These are phyloP conservation scores for Bambusicola thoracicus DNA, from an alignment of 2,113 vertebrate genomes.

Conservation along the genomic window DNA sequence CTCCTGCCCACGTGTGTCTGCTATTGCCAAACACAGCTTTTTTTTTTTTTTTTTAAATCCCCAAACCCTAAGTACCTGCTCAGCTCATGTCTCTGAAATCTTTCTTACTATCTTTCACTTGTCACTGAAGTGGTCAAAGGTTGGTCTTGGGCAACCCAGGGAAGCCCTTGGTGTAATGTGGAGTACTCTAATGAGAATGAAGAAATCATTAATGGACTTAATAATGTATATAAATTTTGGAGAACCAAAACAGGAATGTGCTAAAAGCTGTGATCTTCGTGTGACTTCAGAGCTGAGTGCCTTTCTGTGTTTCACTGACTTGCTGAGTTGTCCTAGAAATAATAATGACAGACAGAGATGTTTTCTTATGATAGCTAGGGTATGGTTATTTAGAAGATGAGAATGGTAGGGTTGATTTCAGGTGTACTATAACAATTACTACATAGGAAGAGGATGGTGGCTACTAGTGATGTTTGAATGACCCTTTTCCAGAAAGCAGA, in stretches of 20 bases:
- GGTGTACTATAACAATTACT: not conserved
- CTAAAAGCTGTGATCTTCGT: not conserved
- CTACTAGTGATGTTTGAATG: not conserved
- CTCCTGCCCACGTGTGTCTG: not conserved
- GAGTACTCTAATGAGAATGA: not conserved
- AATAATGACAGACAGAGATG: not conserved
- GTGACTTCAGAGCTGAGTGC: not conserved
- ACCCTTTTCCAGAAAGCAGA: not conserved
- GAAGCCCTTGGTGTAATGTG: not conserved
- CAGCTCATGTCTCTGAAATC: not conserved
- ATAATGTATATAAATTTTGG: not conserved
- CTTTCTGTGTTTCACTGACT: not conserved
- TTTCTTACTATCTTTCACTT: not conserved
- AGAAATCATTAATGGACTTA: not conserved
- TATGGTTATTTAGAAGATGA: not conserved
- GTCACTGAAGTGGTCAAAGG: not conserved
- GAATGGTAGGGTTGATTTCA: not conserved
- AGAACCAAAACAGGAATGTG: not conserved
- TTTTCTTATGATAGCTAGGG: not conserved
- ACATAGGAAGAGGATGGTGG: not conserved
- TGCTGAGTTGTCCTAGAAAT: rapidly evolving
- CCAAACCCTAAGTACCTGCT: not conserved
- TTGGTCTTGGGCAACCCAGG: not conserved
- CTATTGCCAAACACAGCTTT: not conserved
- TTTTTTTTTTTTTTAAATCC: not conserved